Conservation (phyloP, 2,888 invertebrate genomes). For the Neria commutata region DNA sequence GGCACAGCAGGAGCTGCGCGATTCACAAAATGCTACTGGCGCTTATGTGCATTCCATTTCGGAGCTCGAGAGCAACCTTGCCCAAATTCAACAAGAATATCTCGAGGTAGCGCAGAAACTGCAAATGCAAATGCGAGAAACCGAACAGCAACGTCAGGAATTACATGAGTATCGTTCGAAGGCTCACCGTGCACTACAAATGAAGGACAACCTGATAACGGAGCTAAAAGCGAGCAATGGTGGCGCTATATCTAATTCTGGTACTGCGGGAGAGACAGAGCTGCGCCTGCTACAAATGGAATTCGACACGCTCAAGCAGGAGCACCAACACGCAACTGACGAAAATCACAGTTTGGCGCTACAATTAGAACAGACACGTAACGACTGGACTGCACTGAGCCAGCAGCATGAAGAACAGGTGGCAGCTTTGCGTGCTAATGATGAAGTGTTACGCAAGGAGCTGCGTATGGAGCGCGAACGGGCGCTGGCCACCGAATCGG, state of each 20-base stretch:
- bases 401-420: constrained; percentile 40
- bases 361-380: constrained; percentile 40
- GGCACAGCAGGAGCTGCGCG: constrained; percentile 39
- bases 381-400: constrained; percentile 36
- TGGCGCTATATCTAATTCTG: constrained; percentile 28
- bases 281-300: constrained; percentile 65
- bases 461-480: constrained; percentile 62
- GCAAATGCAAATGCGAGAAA: constrained; percentile 63
- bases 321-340: constrained; percentile 44
- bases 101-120: constrained; percentile 63
- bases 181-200: constrained; percentile 76
- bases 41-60: constrained; percentile 56
- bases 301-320: constrained; percentile 66
- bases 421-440: constrained; percentile 35
- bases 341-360: constrained; percentile 42
- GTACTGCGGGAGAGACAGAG: constrained; percentile 44
- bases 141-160: constrained; percentile 64
- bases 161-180: constrained; percentile 79
- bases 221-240: constrained; percentile 63
- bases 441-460: constrained; percentile 43
- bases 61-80: constrained; percentile 56
- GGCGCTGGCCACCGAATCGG: constrained; percentile 57
- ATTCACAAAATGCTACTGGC: constrained; percentile 39
- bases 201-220: constrained; percentile 76
- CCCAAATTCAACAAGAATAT: constrained; percentile 62